These are phyloP conservation scores for Triplophysa tibetana DNA, from an alignment of 2,113 vertebrate genomes.

Conservation along the genomic window DNA sequence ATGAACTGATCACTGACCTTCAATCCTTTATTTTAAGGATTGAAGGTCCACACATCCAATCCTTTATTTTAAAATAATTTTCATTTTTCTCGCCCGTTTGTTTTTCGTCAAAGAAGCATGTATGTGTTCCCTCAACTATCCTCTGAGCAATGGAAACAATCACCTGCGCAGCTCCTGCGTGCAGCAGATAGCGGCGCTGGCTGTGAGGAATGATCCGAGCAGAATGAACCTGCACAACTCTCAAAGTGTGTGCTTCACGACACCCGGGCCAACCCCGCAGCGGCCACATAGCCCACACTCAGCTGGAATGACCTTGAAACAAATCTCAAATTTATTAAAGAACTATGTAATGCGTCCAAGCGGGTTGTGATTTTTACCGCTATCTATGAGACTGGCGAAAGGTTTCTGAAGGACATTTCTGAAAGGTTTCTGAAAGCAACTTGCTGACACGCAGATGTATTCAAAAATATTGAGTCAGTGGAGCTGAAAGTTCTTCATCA, in stretches of 20 bases:
- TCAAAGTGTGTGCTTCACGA: constrained; percentile 18
- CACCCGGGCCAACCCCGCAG: background rate
- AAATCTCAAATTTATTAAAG: constrained; percentile 23
- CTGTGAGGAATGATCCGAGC: constrained; percentile 35
- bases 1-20: no score
- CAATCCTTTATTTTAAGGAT: constrained; percentile 6
- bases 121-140: background rate
- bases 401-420: background rate
- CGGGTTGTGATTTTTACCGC: no score
- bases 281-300: background rate
- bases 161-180: constrained; percentile 24
- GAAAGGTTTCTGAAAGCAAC: background rate
- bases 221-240: constrained; percentile 42
- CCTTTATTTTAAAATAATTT: constrained; percentile 1
- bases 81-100: constrained; percentile 3
- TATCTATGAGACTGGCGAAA: no score
- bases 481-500: background rate
- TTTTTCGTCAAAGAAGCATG: background rate
- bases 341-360: background rate
- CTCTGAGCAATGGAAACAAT: constrained; percentile 27
- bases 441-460: background rate
- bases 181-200: constrained; percentile 40
- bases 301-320: constrained; percentile 26
- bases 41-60: no score
- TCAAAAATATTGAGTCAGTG: background rate